Conservation (phyloP, 2,113 vertebrate genomes). For the Charina bottae region DNA sequence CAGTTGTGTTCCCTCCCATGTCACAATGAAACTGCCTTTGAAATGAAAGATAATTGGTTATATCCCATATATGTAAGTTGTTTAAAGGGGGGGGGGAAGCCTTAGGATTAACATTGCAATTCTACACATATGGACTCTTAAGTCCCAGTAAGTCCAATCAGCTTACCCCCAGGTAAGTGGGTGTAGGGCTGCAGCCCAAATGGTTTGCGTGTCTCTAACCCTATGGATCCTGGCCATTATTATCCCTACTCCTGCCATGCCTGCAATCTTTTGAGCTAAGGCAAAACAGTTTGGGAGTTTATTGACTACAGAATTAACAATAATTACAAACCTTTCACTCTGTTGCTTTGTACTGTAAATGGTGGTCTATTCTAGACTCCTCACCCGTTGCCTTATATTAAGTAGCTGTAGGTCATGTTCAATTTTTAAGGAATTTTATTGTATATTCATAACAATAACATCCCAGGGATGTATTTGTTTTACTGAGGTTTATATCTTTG, state of each 20-base stretch:
- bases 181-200: neutral
- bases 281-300: neutral
- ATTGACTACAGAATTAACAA: neutral
- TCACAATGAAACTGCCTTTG: neutral
- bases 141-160: neutral
- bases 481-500: neutral
- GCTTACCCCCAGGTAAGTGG: neutral
- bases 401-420: neutral
- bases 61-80: neutral
- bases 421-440: slow-evolving; percentile 28
- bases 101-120: neutral
- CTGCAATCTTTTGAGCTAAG: neutral
- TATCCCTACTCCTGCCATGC: neutral
- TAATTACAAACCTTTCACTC: neutral
- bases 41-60: neutral
- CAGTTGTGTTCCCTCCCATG: neutral
- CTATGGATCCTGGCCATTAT: neutral
- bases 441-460: neutral
- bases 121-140: neutral
- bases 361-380: neutral
- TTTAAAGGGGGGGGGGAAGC: neutral
- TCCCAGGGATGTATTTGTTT: neutral
- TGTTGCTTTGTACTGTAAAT: neutral
- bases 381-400: neutral
- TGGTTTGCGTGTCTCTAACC: neutral